Base-by-base conservation (phyloP, 2,888 invertebrate genomes). In the Prosapia bicincta region DNA sequence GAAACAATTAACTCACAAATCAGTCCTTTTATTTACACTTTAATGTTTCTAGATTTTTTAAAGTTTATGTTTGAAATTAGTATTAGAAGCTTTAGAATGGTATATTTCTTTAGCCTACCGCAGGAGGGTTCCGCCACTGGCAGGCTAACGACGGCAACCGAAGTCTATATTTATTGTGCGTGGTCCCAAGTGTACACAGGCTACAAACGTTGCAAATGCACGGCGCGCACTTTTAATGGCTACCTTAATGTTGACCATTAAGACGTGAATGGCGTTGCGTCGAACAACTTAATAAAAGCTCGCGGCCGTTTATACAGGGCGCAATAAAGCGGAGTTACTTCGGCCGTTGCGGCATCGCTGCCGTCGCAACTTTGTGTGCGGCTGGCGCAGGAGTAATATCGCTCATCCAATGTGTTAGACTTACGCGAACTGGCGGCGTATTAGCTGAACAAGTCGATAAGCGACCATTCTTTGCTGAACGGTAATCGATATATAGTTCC, bases 251-350 rank as follows among this genome's bases (percentile, higher is more conserved):
- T 28, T 30, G 30, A 25, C 66, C 72, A 72, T 72, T 72, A 72
- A 72, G 66, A 54, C n/a, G 20, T 54, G 54, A 54, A 54, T 20
- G 20, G n/a, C 20, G 20, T 20, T 15, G 30, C 28, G 66, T 32
- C 32, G 66, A 67, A 72, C 72, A 72, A 72, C 72, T 72, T 72
- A 72, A 72, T 72, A 72, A 30, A 72, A 72, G 72, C 72, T 66
- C 23, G 67, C 67, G 66, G 72, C 66, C 54, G 54, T 20, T 54
- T 54, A 38, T 38, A 38, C 9, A 38, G 38, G 38, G 38, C 38
- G 38, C 38, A 38, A 38, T 38, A 38, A 38, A 38, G 13, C 38
- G 38, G 13, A 15, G 38, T 13, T 38, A 38, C 38, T 38, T 13
- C 38, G n/a, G 38, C 38, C 10, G 15, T 38, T 38, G 15, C 6